A percentile compares a stretch with the other conserved stretches of the same genome.
These are phyloP conservation scores for Drosophila bipectinata DNA, from an alignment of 1,140 invertebrate genomes.

Conservation along the genomic window DNA sequence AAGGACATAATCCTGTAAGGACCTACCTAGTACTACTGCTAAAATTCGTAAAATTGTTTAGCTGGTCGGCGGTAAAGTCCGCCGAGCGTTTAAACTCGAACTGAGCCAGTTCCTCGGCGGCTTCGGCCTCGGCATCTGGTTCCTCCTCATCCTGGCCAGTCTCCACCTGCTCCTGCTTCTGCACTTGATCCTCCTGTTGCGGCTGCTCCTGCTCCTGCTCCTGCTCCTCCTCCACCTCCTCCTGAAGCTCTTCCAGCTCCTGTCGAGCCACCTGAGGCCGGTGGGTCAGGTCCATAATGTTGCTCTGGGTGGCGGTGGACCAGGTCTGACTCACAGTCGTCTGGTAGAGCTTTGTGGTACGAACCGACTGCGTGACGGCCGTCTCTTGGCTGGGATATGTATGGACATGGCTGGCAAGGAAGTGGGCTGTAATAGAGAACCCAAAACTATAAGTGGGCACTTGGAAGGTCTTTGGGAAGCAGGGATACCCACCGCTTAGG, in stretches of 20 bases:
- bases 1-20: not conserved
- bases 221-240: slow-evolving; percentile 1
- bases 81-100: slow-evolving; percentile 71
- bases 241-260: slow-evolving; percentile 1
- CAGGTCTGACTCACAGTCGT: slow-evolving; percentile 64
- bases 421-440: slow-evolving; percentile 23
- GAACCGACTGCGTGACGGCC: slow-evolving; percentile 18
- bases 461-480: not conserved
- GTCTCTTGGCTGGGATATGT: slow-evolving; percentile 77
- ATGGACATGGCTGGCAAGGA: slow-evolving; percentile 58
- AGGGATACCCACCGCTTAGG: slow-evolving; percentile 45
- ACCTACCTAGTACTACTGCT: slow-evolving; percentile 56
- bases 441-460: not conserved
- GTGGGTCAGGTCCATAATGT: slow-evolving; percentile 65
- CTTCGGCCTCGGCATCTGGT: not conserved
- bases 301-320: slow-evolving; percentile 56
- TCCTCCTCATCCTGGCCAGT: slow-evolving; percentile 4
- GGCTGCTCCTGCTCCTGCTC: not conserved
- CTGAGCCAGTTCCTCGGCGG: slow-evolving; percentile 41
- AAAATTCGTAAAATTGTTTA: slow-evolving; percentile 74
- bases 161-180: slow-evolving; percentile 2
- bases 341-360: slow-evolving; percentile 71
- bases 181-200: slow-evolving; percentile 6
- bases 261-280: slow-evolving; percentile 24
- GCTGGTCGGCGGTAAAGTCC: slow-evolving; percentile 54